Evolutionary conservation across 2,888 invertebrate species (phyloP).

Genomic region (Cerceris ruficornis): DNA sequence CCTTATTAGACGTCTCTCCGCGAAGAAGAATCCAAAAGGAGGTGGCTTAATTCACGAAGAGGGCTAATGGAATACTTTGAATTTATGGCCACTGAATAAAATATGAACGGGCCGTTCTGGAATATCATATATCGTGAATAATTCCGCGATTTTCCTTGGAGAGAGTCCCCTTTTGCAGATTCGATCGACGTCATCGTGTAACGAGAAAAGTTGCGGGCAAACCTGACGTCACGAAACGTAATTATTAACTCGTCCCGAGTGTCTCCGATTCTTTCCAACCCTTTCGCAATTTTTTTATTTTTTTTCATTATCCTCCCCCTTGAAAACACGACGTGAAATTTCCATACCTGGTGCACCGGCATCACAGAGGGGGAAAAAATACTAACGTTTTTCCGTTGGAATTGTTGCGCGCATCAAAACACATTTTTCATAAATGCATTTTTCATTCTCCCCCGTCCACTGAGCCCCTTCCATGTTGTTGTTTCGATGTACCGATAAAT

Average conservation of each 20-base stretch:
- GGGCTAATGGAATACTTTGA: conserved; percentile 54
- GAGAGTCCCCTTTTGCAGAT: conserved; percentile 10
- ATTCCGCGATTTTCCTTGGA: conserved; percentile 46
- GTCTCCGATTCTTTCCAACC: background rate
- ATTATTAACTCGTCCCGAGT: background rate
- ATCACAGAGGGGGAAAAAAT: background rate
- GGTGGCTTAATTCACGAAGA: conserved; percentile 26
- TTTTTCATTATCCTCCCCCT: too few species aligned
- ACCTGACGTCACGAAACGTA: conserved; percentile 26
- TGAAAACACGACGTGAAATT: background rate
- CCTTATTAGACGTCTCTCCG: background rate
- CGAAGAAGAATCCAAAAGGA: background rate
- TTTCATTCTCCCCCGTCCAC: too few species aligned
- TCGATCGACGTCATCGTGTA: conserved; percentile 31
- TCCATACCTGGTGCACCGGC: background rate
- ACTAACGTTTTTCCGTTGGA: background rate
- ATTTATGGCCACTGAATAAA: conserved; percentile 62
- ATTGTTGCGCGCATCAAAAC: background rate
- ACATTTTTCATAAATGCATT: background rate
- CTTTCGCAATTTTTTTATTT: background rate
- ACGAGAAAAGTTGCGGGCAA: conserved; percentile 28
- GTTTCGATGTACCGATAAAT: background rate
- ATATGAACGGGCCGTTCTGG: conserved; percentile 51
- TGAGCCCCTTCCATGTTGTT: background rate
- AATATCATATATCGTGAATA: conserved; percentile 53